Evolutionary conservation across 2,888 invertebrate species (phyloP).

Genomic region (Osmoderma eremita): DNA sequence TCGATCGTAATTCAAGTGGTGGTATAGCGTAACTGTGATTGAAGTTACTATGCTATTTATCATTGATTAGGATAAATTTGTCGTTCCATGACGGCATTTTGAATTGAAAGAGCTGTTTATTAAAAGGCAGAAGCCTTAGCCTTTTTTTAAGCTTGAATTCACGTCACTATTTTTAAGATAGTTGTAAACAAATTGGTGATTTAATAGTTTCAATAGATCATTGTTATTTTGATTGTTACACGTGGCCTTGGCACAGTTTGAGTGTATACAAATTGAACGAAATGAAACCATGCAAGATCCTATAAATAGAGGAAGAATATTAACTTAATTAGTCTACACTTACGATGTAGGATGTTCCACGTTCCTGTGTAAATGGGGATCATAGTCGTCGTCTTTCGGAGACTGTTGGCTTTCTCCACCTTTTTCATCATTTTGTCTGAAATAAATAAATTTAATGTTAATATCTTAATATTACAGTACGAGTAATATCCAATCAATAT

Average conservation of each 20-base stretch:
- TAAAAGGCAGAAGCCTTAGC: too few species aligned
- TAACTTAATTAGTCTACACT: constrained; percentile 57
- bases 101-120: too few species aligned
- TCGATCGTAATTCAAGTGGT: too few species aligned
- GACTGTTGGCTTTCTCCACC: constrained; percentile 45
- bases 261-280: constrained; percentile 9
- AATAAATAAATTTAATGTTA: constrained; percentile 34
- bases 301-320: constrained; percentile 19
- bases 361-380: constrained; percentile 76
- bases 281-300: constrained; percentile 12
- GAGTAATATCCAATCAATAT: too few species aligned
- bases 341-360: constrained; percentile 78
- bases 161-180: neutral
- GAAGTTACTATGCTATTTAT: neutral
- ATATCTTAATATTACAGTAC: too few species aligned
- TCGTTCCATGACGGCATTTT: neutral
- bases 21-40: too few species aligned
- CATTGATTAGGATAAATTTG: neutral
- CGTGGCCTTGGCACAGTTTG: constrained; percentile 7
- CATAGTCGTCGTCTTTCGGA: constrained; percentile 64
- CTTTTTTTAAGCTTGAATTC: too few species aligned
- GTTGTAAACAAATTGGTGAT: constrained; percentile 5
- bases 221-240: neutral
- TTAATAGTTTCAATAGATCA: too few species aligned
- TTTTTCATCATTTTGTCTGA: constrained; percentile 47